A percentile compares a stretch with the other conserved stretches of the same genome.
Conservation (phyloP, 2,113 vertebrate genomes). For the Bufo bufo region DNA sequence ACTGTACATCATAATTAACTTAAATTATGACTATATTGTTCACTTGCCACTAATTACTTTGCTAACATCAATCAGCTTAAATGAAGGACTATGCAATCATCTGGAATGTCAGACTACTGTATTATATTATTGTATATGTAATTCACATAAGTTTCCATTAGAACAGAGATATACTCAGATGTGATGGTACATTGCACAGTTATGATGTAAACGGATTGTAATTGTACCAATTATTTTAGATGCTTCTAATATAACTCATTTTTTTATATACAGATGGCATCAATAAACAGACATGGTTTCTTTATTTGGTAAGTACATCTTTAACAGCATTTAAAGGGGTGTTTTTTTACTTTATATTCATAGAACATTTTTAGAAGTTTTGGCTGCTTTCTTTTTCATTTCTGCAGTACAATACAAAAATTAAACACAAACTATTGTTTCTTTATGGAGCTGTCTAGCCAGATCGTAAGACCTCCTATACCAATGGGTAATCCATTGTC, state of each 20-base stretch:
- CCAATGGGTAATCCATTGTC: no score
- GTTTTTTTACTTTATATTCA: no score
- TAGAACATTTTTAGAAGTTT: no score
- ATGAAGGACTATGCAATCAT: conserved; percentile 3
- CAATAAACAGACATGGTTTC: no score
- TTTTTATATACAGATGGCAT: background rate
- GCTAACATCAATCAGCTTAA: conserved; percentile 10
- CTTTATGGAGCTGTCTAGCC: no score
- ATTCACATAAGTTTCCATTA: conserved; percentile 2
- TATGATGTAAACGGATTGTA: background rate
- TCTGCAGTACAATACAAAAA: no score
- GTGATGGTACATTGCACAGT: background rate
- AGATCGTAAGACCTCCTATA: no score
- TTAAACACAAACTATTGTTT: no score
- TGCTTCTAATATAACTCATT: background rate
- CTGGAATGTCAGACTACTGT: conserved; percentile 1
- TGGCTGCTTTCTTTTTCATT: no score
- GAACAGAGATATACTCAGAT: background rate
- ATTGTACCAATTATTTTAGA: background rate
- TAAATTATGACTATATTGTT: conserved; percentile 30
- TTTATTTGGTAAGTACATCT: no score
- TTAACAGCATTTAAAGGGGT: no score
- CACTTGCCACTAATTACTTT: background rate
- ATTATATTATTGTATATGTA: background rate
- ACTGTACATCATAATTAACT: conserved; percentile 25